Percentiles rank a stretch among this genome's conserved stretches.
phyloP scores from a whole-genome alignment of 2,113 vertebrate species.

The Melanotaenia duboulayi region DNA sequence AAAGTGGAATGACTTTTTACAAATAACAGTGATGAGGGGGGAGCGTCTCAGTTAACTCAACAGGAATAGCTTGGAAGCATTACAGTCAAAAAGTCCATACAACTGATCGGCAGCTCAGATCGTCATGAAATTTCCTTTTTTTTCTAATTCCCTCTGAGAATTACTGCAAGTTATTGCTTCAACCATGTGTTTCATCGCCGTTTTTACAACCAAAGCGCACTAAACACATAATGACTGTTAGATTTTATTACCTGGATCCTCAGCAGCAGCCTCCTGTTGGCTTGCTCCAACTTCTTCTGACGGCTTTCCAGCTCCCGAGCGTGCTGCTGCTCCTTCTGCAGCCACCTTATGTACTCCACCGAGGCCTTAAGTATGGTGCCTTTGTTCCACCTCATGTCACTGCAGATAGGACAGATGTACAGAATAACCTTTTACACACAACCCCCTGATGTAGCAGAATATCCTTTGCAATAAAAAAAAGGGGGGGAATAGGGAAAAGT shows the following conservation, averaged over 20 bases:
- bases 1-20: conserved; percentile 9
- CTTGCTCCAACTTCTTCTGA: conserved; percentile 97
- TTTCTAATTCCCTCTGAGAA: background rate
- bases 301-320: conserved; percentile 93
- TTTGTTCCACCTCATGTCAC: conserved; percentile 99
- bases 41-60: too few species aligned
- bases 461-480: conserved; percentile 76
- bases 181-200: background rate
- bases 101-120: too few species aligned
- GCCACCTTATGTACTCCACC: conserved; percentile 99
- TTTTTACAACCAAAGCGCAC: background rate
- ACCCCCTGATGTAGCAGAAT: conserved; percentile 92
- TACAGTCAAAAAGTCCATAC: too few species aligned
- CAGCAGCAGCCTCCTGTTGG: conserved; percentile 92
- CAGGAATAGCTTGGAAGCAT: too few species aligned
- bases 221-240: background rate
- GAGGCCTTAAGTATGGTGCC: conserved; percentile 99
- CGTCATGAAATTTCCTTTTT: too few species aligned
- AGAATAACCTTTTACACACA: conserved; percentile 93
- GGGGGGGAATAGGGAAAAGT: conserved; percentile 80
- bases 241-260: conserved; percentile 91
- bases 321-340: conserved; percentile 98
- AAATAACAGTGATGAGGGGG: conserved; percentile 2
- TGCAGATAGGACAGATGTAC: conserved; percentile 77
- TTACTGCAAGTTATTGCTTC: too few species aligned